Base-by-base conservation (phyloP, 2,797 vertebrate genomes). In the Megaceryle alcyon region DNA sequence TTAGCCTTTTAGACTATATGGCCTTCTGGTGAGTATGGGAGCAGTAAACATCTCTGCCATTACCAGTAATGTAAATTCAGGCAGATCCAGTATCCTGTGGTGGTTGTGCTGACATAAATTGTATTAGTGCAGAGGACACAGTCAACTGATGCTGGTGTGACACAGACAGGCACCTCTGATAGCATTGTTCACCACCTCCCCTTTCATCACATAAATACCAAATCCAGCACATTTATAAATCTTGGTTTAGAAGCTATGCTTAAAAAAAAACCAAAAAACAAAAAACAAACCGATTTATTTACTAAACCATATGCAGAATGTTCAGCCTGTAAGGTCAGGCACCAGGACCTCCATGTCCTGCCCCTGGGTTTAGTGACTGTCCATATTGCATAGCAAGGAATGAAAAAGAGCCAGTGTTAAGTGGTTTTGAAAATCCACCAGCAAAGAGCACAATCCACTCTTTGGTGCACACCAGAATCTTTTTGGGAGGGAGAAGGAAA, bases 341-440 rank as follows among this genome's bases (percentile, higher is more conserved):
- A 16, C 5, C 0, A 4, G 63, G 71, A 28, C 57, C 2, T 3
- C 10, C 1, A 10, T 64, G 79, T 80, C 31, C 59, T 69, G 70
- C 3, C 2, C 20, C 69, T 91, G 51, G 3, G 4, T 48, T 85
- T 59, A 23, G n/a, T 65, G 65, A 4, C 44, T 9, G 17, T 68
- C 13, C 12, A 35, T 39, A 3, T 75, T 12, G 6, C 51, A 71
- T 22, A 21, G 21, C 1, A 2, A 70, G 60, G 20, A 44, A 48
- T 7, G 18, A 48, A 37, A 22, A 33, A 56, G 18, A 14, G 18
- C 3, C 0, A 1, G 4, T 25, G 17, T 44, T 22, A 18, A 15
- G 17, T 35, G 49, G 37, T 31, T 86, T 43, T 75, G 35, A 77
- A 92, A 85, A 59, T 61, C 20, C 43, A 46, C 23, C 43, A 59